Percentiles rank a stretch among this genome's conserved stretches.
These are phyloP conservation scores for Phyto melanocephala DNA, from an alignment of 2,888 invertebrate genomes.

Conservation along the genomic window DNA sequence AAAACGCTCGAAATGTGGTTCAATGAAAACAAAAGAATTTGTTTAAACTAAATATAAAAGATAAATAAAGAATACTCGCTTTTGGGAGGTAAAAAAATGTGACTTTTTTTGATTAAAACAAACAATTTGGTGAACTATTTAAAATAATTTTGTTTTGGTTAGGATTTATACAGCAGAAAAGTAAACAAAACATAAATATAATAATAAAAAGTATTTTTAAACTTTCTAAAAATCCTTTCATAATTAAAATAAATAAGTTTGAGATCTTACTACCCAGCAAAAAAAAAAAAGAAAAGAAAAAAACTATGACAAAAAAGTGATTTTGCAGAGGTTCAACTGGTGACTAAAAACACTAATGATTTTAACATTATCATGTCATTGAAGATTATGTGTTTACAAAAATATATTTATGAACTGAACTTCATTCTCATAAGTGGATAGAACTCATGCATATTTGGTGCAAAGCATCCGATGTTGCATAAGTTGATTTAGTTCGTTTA, in stretches of 20 bases:
- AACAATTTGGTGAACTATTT: slow-evolving; percentile 62
- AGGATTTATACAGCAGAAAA: background rate
- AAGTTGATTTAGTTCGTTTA: no score
- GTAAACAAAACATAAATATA: background rate
- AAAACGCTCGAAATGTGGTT: background rate
- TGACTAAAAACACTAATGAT: no score
- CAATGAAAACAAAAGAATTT: slow-evolving; percentile 58
- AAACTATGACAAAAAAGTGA: no score
- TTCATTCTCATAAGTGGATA: no score
- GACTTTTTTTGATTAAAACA: slow-evolving; percentile 24
- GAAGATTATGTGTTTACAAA: no score
- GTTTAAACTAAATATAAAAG: background rate
- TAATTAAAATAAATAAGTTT: background rate
- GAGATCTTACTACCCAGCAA: no score
- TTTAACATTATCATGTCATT: no score
- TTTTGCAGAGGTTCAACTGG: no score
- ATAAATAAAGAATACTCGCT: slow-evolving; percentile 34
- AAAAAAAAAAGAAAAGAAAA: no score
- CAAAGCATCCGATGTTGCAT: no score
- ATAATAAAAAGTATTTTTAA: background rate
- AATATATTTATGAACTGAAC: no score
- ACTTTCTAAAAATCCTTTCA: slow-evolving; percentile 62
- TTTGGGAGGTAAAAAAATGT: slow-evolving; percentile 49
- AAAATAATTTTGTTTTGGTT: slow-evolving; percentile 44
- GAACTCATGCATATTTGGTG: no score